A percentile compares a stretch with the other conserved stretches of the same genome.
Evolutionary conservation across 2,113 vertebrate species (phyloP).

Genomic region (Halcyon malimbica): DNA sequence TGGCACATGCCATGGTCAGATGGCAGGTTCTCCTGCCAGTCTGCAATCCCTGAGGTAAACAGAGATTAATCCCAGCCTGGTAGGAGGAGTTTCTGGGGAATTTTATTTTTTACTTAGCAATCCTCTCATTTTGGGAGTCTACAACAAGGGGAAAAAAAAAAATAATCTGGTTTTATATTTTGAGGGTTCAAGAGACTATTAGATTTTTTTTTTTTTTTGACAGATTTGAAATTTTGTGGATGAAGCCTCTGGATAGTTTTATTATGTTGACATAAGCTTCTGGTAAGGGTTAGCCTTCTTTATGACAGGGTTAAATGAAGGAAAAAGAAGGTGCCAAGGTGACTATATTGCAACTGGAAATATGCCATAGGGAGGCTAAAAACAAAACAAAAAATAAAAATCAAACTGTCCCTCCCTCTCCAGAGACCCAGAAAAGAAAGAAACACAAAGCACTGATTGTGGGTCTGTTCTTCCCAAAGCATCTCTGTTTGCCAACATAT

Average conservation of each 20-base stretch:
- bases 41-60: slow-evolving; percentile 11
- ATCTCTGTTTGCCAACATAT: not conserved
- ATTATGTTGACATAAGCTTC: not conserved
- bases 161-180: not conserved
- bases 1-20: not conserved
- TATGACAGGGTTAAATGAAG: not conserved
- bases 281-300: not conserved
- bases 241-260: not conserved
- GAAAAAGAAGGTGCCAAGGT: not conserved
- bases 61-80: slow-evolving; percentile 6
- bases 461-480: not conserved
- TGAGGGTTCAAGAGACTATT: not conserved
- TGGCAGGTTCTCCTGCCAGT: slow-evolving; percentile 11
- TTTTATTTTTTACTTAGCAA: not conserved
- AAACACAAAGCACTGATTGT: not conserved
- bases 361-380: not conserved
- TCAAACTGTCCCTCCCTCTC: not conserved
- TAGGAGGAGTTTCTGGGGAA: not conserved
- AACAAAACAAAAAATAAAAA: not conserved
- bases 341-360: not conserved
- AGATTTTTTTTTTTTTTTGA: not conserved
- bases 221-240: not conserved
- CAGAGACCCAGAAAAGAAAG: slow-evolving; percentile 1
- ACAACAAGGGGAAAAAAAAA: not conserved
- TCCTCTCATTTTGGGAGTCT: not conserved